These are phyloP conservation scores for Clarias platycephalus DNA, from an alignment of 2,797 vertebrate genomes.

Conservation along the genomic window DNA sequence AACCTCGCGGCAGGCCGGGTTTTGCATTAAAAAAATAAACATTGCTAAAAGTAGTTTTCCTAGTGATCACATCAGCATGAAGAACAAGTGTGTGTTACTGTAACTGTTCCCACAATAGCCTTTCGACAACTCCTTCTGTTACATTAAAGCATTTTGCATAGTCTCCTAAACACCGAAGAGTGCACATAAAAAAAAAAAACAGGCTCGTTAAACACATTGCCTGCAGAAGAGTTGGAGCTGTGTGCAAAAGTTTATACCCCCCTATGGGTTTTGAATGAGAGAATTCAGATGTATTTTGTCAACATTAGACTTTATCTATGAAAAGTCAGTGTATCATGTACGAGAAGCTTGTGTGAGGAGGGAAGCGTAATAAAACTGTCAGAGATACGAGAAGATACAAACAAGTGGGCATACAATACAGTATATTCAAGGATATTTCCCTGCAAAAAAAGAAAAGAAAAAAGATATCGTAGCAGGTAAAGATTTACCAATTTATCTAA, in stretches of 20 bases:
- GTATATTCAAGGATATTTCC: background rate
- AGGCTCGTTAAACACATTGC: background rate
- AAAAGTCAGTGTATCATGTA: background rate
- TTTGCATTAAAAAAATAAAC: background rate
- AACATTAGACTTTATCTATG: background rate
- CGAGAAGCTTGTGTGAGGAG: background rate
- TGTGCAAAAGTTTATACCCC: background rate
- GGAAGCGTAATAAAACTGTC: background rate
- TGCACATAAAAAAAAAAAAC: background rate
- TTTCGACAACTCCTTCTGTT: background rate
- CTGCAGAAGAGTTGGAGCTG: background rate
- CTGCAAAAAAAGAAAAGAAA: background rate
- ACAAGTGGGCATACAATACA: background rate
- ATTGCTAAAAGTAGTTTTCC: background rate
- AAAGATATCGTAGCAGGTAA: background rate
- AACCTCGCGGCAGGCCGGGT: background rate
- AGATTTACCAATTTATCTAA: background rate
- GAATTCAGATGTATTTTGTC: background rate
- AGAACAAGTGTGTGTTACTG: background rate
- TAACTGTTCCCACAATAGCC: background rate
- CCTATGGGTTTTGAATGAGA: background rate
- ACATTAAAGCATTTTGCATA: background rate
- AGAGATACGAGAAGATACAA: background rate
- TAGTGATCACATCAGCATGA: background rate
- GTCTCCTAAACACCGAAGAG: background rate